Evolutionary conservation across 2,888 invertebrate genomes (phyloP).

Genomic region (Ichneumon xanthorius): DNA sequence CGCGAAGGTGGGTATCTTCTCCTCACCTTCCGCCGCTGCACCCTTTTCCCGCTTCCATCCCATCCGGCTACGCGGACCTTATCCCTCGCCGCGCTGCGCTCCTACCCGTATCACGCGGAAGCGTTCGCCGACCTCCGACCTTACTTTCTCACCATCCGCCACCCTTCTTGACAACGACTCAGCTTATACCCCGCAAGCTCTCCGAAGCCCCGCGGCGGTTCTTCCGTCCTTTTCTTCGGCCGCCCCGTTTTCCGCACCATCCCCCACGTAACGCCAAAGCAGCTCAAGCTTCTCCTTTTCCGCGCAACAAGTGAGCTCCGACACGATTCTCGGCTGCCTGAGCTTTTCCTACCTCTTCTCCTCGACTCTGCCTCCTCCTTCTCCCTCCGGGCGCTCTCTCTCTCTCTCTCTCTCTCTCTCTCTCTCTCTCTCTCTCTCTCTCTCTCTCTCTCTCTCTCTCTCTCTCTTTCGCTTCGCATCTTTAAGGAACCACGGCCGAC

Average conservation of each 20-base stretch:
- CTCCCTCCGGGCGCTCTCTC: slow-evolving; percentile 17
- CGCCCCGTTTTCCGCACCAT: neutral
- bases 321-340: slow-evolving; percentile 76
- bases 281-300: slow-evolving; percentile 64
- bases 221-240: slow-evolving; percentile 5
- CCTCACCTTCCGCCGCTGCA: slow-evolving; percentile 63
- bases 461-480: no score
- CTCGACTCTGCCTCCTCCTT: slow-evolving; percentile 42
- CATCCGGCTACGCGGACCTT: slow-evolving; percentile 56
- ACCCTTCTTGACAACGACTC: slow-evolving; percentile 63
- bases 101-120: slow-evolving; percentile 64
- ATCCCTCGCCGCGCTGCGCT: slow-evolving; percentile 53
- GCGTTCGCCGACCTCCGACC: slow-evolving; percentile 68
- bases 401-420: slow-evolving; percentile 7
- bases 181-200: slow-evolving; percentile 18
- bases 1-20: slow-evolving; percentile 56
- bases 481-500: slow-evolving; percentile 73
- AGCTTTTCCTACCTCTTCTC: slow-evolving; percentile 43
- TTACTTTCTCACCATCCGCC: slow-evolving; percentile 68
- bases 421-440: no score
- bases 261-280: slow-evolving; percentile 18
- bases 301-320: slow-evolving; percentile 83
- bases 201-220: slow-evolving; percentile 4
- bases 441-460: no score
- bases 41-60: slow-evolving; percentile 62